Conservation (phyloP, 2,797 vertebrate genomes). For the Lophotriccus pileatus region DNA sequence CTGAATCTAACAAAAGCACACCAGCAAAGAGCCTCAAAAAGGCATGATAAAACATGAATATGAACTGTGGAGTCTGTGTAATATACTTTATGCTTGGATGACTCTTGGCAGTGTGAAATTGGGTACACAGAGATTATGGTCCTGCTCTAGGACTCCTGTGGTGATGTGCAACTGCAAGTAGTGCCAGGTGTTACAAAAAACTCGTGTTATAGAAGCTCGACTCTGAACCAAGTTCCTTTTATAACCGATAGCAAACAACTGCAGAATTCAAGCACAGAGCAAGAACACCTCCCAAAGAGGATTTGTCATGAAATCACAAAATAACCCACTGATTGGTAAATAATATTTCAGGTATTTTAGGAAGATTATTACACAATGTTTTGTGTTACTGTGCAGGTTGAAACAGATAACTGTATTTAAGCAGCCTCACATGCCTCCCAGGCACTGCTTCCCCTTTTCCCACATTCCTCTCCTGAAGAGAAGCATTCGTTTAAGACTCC, state of each 20-base stretch:
- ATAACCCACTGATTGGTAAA: background rate
- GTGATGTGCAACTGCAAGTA: fast-evolving
- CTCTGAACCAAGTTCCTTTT: background rate
- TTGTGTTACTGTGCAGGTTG: background rate
- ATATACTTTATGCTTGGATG: background rate
- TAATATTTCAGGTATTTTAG: background rate
- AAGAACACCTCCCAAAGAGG: background rate
- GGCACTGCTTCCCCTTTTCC: background rate
- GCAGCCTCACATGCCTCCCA: background rate
- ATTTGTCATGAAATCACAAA: background rate
- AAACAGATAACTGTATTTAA: background rate
- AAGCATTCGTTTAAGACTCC: background rate
- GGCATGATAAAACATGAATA: background rate
- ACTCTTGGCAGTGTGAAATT: background rate
- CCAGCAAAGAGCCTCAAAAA: background rate
- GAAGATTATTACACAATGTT: background rate
- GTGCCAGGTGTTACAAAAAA: background rate
- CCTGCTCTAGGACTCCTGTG: background rate
- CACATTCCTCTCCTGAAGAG: background rate
- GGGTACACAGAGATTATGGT: background rate
- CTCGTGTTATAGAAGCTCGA: fast-evolving
- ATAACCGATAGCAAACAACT: background rate
- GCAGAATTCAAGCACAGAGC: background rate
- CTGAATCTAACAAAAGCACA: background rate
- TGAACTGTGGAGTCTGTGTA: background rate